Evolutionary conservation across 2,888 invertebrate genomes (phyloP).

Genomic region (Oxyscelio sp.): DNA sequence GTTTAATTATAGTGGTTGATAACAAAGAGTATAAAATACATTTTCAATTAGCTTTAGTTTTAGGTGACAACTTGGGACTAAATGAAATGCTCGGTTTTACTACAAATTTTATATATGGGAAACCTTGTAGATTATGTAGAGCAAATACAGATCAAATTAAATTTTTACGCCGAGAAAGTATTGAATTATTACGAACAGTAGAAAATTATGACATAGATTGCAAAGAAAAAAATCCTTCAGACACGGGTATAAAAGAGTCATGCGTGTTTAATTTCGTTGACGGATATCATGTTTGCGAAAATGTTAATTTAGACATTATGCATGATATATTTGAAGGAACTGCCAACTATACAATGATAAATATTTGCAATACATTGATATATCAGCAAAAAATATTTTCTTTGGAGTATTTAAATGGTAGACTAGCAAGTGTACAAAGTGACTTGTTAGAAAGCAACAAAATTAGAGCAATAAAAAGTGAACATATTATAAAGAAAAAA

Average conservation of each 20-base stretch:
- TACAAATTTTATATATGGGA: neutral
- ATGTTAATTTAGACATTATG: constrained; percentile 40
- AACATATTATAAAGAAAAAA: constrained; percentile 24
- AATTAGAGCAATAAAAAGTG: constrained; percentile 36
- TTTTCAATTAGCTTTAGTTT: constrained; percentile 7
- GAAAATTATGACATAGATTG: constrained; percentile 30
- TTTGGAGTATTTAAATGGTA: constrained; percentile 41
- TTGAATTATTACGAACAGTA: constrained; percentile 22
- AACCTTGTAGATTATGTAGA: constrained; percentile 3
- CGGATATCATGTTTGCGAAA: no score
- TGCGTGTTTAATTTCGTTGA: constrained; percentile 41
- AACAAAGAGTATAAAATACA: neutral
- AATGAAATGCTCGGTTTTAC: constrained; percentile 3
- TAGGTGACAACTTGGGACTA: neutral
- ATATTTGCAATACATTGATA: constrained; percentile 18
- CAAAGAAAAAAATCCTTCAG: neutral
- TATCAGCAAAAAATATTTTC: constrained; percentile 34
- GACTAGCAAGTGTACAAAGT: constrained; percentile 10
- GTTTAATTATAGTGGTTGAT: neutral
- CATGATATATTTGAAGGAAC: constrained; percentile 42
- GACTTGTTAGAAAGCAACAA: constrained; percentile 5
- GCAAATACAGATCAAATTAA: constrained; percentile 5
- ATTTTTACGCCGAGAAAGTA: constrained; percentile 5
- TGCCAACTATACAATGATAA: constrained; percentile 17
- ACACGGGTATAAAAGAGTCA: constrained; percentile 30